Conservation (phyloP, 2,888 invertebrate genomes). For the Doris montereyensis region DNA sequence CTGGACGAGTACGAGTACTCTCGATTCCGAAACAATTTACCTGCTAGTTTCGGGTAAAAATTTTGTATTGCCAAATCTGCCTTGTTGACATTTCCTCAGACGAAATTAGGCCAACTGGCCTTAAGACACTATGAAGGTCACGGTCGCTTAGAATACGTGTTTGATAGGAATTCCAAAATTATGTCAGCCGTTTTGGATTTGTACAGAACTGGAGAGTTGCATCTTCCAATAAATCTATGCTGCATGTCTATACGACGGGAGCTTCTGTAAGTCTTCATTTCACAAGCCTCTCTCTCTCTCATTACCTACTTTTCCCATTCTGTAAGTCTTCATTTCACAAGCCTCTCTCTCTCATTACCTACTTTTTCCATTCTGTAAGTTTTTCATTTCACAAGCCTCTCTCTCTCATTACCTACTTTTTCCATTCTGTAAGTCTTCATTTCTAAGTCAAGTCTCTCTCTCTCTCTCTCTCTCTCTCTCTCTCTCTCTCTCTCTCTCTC, state of each 20-base stretch:
- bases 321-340: not conserved
- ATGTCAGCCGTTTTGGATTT: constrained; percentile 16
- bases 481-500: not conserved
- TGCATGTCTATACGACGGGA: not conserved
- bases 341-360: not conserved
- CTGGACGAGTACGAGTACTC: not conserved
- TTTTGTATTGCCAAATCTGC: constrained; percentile 5
- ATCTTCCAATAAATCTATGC: constrained; percentile 29
- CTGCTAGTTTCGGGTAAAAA: constrained; percentile 18
- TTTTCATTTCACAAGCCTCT: not conserved
- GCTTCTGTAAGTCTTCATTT: not conserved
- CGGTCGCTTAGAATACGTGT: not conserved
- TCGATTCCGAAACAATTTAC: not conserved
- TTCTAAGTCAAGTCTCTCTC: too few relatives aligned
- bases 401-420: not conserved
- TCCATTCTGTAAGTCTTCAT: too few relatives aligned
- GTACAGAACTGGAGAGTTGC: constrained; percentile 36
- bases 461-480: not conserved
- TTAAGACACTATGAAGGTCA: not conserved
- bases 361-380: not conserved
- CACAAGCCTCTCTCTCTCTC: not conserved
- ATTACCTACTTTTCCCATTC: not conserved
- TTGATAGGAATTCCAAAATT: constrained; percentile 36
- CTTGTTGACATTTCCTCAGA: constrained; percentile 13
- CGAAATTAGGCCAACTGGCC: constrained; percentile 20